Percentiles rank a stretch among this genome's conserved stretches.
Evolutionary conservation across 2,797 vertebrate genomes (phyloP).

Genomic region (Florisuga fusca): DNA sequence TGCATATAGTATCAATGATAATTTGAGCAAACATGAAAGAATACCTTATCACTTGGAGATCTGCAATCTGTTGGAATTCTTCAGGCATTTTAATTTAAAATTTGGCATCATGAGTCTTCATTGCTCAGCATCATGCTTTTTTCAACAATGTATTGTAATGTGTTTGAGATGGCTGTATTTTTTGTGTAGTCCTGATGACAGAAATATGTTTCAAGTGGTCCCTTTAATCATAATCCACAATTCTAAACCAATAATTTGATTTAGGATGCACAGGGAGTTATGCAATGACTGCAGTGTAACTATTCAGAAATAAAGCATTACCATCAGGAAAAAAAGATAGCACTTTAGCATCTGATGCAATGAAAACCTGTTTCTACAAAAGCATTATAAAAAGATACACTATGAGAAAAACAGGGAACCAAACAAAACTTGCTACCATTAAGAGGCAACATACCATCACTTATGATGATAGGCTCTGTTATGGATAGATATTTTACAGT

Average conservation of each 20-base stretch:
- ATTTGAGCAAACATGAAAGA: neutral
- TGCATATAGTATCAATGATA: neutral
- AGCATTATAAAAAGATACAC: neutral
- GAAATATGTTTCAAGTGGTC: slow-evolving; percentile 15
- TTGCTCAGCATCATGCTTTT: neutral
- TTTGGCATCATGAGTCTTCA: neutral
- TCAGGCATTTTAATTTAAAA: neutral
- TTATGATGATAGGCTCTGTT: neutral
- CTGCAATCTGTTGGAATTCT: neutral
- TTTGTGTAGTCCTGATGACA: slow-evolving; percentile 8
- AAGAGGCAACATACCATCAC: neutral
- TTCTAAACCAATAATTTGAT: slow-evolving; percentile 56
- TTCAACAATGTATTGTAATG: neutral
- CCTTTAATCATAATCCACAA: slow-evolving; percentile 52
- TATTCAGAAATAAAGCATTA: slow-evolving; percentile 14
- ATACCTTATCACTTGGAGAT: neutral
- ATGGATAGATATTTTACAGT: neutral
- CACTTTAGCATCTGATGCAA: neutral
- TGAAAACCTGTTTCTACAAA: neutral
- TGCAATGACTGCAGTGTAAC: neutral
- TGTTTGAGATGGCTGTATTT: slow-evolving; percentile 26
- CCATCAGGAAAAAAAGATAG: neutral
- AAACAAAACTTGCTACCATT: neutral
- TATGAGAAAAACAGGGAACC: neutral
- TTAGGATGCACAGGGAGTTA: slow-evolving; percentile 31